Percentiles rank a stretch among this genome's conserved stretches.
Conservation (phyloP, 2,797 vertebrate species). For the Numenius phaeopus region DNA sequence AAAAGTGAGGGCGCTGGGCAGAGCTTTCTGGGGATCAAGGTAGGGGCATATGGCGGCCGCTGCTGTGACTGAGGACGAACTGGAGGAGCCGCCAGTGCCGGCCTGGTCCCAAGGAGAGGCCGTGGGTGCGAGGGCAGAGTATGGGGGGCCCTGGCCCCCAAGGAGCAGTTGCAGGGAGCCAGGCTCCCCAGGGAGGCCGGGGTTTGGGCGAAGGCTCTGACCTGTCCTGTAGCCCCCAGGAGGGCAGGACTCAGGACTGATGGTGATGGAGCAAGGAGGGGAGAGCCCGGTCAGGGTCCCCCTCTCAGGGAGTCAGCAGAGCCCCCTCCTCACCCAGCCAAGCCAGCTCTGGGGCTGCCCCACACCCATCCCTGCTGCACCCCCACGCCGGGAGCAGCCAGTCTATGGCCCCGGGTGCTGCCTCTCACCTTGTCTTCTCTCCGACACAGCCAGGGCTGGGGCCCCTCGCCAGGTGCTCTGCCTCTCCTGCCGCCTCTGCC, state of each 20-base stretch:
- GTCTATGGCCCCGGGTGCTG: fast-evolving
- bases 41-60: fast-evolving
- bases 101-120: neutral
- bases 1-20: neutral
- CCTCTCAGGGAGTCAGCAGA: neutral
- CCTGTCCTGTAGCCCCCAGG: neutral
- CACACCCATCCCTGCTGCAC: neutral
- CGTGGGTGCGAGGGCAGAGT: neutral
- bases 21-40: neutral
- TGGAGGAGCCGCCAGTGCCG: neutral
- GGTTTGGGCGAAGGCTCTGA: neutral
- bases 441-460: neutral
- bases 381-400: neutral
- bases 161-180: neutral
- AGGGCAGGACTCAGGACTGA: neutral
- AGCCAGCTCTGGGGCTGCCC: neutral
- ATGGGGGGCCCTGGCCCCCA: neutral
- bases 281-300: neutral
- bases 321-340: neutral
- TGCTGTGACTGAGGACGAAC: neutral
- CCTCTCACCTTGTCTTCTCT: neutral
- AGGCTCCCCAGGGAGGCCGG: neutral
- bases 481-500: neutral
- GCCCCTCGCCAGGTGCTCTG: neutral
- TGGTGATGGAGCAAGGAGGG: neutral